Conservation (phyloP, 2,113 vertebrate genomes). For the Oreochromis aureus region DNA sequence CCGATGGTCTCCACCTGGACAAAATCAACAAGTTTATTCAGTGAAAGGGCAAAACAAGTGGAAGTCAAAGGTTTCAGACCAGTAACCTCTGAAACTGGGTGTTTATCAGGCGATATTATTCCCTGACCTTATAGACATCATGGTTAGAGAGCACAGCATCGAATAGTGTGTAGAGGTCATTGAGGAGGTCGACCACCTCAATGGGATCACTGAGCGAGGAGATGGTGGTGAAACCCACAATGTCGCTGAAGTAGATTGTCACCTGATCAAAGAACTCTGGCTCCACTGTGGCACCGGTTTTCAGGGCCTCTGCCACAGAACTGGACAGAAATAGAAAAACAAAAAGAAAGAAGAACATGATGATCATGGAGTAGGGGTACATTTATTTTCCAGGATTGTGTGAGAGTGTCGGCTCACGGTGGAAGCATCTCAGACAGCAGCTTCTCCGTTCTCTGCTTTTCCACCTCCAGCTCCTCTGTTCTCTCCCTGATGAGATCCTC, state of each 20-base stretch:
- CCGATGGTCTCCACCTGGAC: conserved; percentile 90
- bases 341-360: background rate
- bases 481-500: conserved; percentile 88
- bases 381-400: background rate
- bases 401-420: conserved; percentile 73
- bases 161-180: conserved; percentile 88
- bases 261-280: conserved; percentile 92
- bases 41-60: background rate
- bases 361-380: background rate
- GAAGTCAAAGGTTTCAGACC: background rate
- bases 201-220: conserved; percentile 91
- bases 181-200: conserved; percentile 90
- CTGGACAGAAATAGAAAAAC: conserved; percentile 42
- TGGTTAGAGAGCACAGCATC: conserved; percentile 87
- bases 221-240: conserved; percentile 90
- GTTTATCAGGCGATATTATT: background rate
- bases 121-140: conserved; percentile 88
- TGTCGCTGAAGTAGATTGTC: conserved; percentile 94
- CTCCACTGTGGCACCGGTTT: conserved; percentile 84
- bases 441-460: conserved; percentile 93
- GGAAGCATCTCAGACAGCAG: conserved; percentile 91
- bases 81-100: background rate
- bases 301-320: conserved; percentile 89
- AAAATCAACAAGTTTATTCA: background rate
- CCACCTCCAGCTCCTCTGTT: conserved; percentile 88